Percentiles rank a stretch among this genome's conserved stretches.
Conservation (phyloP, 1,140 invertebrate genomes). For the Drosophila santomea region DNA sequence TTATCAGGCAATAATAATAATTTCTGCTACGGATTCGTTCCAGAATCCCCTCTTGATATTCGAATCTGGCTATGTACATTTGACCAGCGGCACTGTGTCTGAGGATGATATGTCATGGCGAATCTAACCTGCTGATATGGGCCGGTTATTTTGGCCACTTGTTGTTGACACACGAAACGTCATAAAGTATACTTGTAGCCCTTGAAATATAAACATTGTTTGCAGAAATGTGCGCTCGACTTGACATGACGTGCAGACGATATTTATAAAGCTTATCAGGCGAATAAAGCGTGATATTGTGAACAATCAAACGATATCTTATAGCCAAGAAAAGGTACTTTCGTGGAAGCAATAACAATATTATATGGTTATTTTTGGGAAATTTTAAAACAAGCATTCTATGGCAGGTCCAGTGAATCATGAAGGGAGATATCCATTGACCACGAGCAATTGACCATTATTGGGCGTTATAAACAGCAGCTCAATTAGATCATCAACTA, state of each 20-base stretch:
- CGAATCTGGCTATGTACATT: constrained; percentile 1
- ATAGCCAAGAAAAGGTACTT: constrained; percentile 18
- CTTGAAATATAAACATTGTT: constrained; percentile 19
- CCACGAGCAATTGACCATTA: background rate
- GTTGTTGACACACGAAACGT: constrained; percentile 51
- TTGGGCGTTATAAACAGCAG: constrained; percentile 8
- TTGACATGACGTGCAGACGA: constrained; percentile 12
- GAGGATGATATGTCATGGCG: constrained; percentile 44
- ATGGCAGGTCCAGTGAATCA: constrained; percentile 20
- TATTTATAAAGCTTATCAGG: constrained; percentile 57
- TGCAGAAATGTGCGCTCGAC: constrained; percentile 21
- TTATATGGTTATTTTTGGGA: constrained; percentile 30
- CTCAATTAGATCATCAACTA: constrained; percentile 43
- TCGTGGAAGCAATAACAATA: constrained; percentile 18
- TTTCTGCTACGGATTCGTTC: constrained; percentile 4
- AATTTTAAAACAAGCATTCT: constrained; percentile 1
- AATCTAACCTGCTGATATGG: constrained; percentile 26
- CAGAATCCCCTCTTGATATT: constrained; percentile 38
- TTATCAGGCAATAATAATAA: constrained; percentile 33
- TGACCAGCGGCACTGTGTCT: constrained; percentile 49
- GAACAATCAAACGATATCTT: constrained; percentile 39
- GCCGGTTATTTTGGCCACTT: constrained; percentile 44
- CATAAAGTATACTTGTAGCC: constrained; percentile 46
- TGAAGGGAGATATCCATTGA: constrained; percentile 14
- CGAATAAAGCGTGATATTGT: constrained; percentile 43